A percentile compares a stretch with the other conserved stretches of the same genome.
Evolutionary conservation across 2,113 vertebrate genomes (phyloP).

Genomic region (Chroicocephalus ridibundus): DNA sequence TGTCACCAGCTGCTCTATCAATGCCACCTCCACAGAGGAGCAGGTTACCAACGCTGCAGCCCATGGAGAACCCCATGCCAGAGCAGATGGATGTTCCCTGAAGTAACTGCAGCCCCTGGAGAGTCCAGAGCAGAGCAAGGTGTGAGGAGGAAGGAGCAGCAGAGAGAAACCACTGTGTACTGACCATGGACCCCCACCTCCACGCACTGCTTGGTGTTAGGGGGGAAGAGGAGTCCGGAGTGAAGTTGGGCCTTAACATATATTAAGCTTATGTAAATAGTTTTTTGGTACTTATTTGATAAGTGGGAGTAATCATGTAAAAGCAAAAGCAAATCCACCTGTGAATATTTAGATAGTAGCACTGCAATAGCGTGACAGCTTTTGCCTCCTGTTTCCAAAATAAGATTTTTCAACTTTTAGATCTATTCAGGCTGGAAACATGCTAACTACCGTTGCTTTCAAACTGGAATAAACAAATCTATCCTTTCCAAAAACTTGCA

Average conservation of each 20-base stretch:
- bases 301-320: background rate
- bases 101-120: background rate
- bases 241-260: background rate
- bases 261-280: background rate
- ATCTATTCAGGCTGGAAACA: background rate
- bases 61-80: background rate
- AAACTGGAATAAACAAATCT: background rate
- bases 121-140: background rate
- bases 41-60: background rate
- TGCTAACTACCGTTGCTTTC: background rate
- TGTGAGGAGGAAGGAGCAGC: background rate
- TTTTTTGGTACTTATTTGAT: background rate
- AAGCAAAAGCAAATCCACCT: background rate
- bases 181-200: background rate
- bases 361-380: background rate
- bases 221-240: too few relatives aligned
- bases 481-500: background rate
- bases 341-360: background rate
- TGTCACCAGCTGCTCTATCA: too few relatives aligned
- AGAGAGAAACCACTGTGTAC: background rate
- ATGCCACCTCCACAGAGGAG: too few relatives aligned
- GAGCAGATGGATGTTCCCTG: background rate
- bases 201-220: fast-evolving
- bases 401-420: background rate
- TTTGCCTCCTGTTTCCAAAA: background rate